phyloP scores from a whole-genome alignment of 2,113 vertebrate species.

The Cyanoliseus patagonus region DNA sequence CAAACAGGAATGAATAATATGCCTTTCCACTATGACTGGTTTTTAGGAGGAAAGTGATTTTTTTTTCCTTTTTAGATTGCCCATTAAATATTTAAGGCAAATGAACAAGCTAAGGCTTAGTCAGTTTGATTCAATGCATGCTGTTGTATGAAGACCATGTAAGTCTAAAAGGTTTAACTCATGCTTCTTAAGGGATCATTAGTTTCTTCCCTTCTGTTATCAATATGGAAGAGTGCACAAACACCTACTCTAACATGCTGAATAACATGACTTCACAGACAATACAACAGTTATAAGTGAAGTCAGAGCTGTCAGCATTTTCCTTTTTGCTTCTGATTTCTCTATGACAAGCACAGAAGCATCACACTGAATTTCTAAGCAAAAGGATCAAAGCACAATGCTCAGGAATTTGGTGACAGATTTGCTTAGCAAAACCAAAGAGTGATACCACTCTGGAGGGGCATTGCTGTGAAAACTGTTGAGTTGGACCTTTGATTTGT shows the following conservation, averaged over 20 bases:
- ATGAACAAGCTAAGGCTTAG: not conserved
- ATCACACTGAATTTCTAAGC: not conserved
- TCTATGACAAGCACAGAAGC: not conserved
- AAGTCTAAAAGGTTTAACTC: not conserved
- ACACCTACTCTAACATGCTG: not conserved
- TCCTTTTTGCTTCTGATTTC: not conserved
- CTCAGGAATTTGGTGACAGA: not conserved
- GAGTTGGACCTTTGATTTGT: not conserved
- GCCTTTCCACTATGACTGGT: not conserved
- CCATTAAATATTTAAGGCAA: not conserved
- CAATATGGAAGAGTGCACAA: not conserved
- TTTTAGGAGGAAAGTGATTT: not conserved
- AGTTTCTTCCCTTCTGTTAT: not conserved
- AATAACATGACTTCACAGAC: not conserved
- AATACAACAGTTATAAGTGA: not conserved
- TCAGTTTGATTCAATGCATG: not conserved
- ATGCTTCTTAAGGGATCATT: not conserved
- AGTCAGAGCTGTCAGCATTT: not conserved
- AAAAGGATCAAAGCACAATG: not conserved
- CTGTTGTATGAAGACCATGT: not conserved
- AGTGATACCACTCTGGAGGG: not conserved
- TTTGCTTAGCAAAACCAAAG: not conserved
- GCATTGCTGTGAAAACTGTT: not conserved
- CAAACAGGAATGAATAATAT: not conserved
- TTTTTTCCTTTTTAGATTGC: not conserved